Evolutionary conservation across 2,113 vertebrate species (phyloP).

Genomic region (Eulemur macaco): DNA sequence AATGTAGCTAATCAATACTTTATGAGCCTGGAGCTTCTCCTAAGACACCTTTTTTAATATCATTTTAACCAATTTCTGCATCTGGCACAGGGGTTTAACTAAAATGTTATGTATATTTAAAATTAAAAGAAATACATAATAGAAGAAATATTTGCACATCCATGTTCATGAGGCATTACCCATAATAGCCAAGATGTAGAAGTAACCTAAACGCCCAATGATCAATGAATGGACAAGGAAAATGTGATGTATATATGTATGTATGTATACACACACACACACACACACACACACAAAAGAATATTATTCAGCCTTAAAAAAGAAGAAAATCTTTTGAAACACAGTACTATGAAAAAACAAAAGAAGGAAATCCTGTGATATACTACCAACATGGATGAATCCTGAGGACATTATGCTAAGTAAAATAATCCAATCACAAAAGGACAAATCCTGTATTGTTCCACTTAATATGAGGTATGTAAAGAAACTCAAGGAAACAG

Average conservation of each 20-base stretch:
- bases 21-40: neutral
- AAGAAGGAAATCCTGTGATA: neutral
- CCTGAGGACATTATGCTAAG: neutral
- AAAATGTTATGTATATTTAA: neutral
- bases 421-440: constrained; percentile 5
- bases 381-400: neutral
- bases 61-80: constrained; percentile 22
- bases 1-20: constrained; percentile 23
- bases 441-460: neutral
- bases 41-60: neutral
- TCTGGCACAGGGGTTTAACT: neutral
- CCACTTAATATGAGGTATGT: neutral
- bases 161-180: neutral
- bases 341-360: neutral
- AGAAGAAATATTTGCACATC: neutral
- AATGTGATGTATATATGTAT: neutral
- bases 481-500: neutral
- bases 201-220: neutral
- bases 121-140: neutral
- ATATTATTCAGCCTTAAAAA: neutral
- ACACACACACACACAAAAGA: no score
- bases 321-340: neutral
- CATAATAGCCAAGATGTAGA: neutral
- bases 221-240: neutral
- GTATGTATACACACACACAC: no score